Evolutionary conservation across 2,888 invertebrate genomes (phyloP).

Genomic region (Epirrhoe alternata): DNA sequence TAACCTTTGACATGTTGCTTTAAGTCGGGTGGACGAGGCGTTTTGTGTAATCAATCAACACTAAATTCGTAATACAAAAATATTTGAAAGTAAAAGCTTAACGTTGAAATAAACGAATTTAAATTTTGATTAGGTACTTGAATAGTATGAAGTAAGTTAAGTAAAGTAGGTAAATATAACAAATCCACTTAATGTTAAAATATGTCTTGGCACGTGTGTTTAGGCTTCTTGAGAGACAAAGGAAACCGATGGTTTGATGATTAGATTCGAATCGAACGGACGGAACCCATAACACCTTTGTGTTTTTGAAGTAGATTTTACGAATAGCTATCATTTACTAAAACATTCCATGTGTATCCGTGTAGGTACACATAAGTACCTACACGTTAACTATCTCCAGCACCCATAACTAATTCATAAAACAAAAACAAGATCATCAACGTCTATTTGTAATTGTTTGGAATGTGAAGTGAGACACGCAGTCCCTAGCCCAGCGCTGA

Average conservation of each 20-base stretch:
- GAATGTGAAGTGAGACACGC: conserved; percentile 68
- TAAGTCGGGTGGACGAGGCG: conserved; percentile 42
- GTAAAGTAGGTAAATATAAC: no score
- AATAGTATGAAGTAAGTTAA: no score
- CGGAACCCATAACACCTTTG: background rate
- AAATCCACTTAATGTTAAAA: no score
- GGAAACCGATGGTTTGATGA: no score
- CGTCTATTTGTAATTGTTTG: conserved; percentile 66
- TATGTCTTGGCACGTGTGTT: no score
- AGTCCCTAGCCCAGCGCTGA: conserved; percentile 52
- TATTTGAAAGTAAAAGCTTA: conserved; percentile 39
- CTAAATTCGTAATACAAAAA: conserved; percentile 31
- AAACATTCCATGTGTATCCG: background rate
- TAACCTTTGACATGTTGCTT: conserved; percentile 63
- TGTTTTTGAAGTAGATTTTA: background rate
- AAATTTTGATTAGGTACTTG: background rate
- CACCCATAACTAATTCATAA: conserved; percentile 31
- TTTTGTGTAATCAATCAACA: conserved; percentile 50
- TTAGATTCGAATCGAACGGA: background rate
- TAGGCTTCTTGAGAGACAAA: no score
- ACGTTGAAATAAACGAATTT: conserved; percentile 14
- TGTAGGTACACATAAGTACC: no score
- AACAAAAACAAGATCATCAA: conserved; percentile 49
- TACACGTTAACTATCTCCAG: conserved; percentile 1
- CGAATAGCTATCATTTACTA: background rate